Evolutionary conservation across 1,140 invertebrate genomes (phyloP), one percentile per base, ranked within the genome.

Genomic region (Ylistrum balloti): DNA sequence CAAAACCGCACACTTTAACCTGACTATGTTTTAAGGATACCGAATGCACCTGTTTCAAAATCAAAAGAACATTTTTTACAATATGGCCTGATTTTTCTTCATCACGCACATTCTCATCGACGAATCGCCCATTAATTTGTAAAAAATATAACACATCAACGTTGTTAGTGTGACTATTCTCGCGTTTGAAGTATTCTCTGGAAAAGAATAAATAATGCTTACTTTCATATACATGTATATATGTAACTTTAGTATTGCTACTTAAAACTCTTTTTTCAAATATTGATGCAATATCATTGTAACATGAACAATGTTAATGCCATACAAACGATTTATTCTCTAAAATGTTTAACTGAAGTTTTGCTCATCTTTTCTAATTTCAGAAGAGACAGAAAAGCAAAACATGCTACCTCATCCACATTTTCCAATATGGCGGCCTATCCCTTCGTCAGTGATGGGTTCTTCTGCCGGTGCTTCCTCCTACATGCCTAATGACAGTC

Each of bases 361-460:
- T n/a, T n/a, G n/a, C n/a, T n/a, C n/a, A n/a, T n/a, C n/a, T n/a
- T n/a, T 92, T 94, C 93, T 94, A 90, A 93, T 94, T 45, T 88
- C 90, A 48, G 74, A 91, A 85, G 41, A 90, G 33, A 28, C 92
- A 33, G 94, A 94, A 34, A 95, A 95, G 33, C 93, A 93, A 86
- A 91, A 91, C 5, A 85, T 93, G 33, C 88, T 94, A 86, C 90
- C 93, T 34, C 92, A 91, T 48, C 89, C 91, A 20, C 93, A 93
- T 9, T 94, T 93, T 93, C 93, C 94, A 33, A 86, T 94, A 86
- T 95, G 94, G 93, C 93, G 94, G 33, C 94, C 94, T 7, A 88
- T 95, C 0, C 93, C 93, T 22, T 93, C 94, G 74, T 92, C 91
- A 15, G 88, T 94, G 86, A 90, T 93, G 86, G 92, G 91, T 11